Evolutionary conservation across 92 coral and sea anemone genomes (phyloP), one percentile per base, ranked within the genome.

Genomic region (Porites cylindrica): DNA sequence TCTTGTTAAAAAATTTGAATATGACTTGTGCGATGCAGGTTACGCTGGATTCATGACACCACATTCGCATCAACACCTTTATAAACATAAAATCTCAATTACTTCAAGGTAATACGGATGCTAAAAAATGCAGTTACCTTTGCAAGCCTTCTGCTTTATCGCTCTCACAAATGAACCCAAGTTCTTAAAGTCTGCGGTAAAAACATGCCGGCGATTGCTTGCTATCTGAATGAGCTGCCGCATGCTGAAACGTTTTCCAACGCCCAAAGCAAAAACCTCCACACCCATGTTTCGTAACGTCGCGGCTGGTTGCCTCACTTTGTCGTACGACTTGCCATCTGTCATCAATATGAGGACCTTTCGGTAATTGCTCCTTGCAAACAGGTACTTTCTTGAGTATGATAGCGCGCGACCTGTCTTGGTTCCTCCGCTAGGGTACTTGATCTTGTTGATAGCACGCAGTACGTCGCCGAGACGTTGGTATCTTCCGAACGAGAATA

Each of bases 381-480:
- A 93, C 10, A 96, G 83, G 51, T 77, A 83, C 70, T 79, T 86
- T 61, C 89, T 87, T 56, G 93, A 78, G 80, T 56, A 91, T 23
- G 43, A 77, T 1, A 96, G 93, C 6, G 96, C 98, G 32, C 23
- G 51, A 4, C 98, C 99, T 18, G 98, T 96, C 67, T 87, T 90
- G 18, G 99, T 96, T 75, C 96, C 96, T n/a, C 97, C 93, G 11
- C 92, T 77, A 10, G 97, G 98, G 76, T 95, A 96, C 74, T 88
- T 82, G 54, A 91, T 85, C 54, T 71, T 64, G 67, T 79, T 93
- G 19, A 93, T 93, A 1, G 83, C 93, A n/a, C 93, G 74, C 65
- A 77, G 69, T 67, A 93, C 76, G 21, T 81, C 70, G 53, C 81
- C 23, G 21, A 78, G 66, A 65, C 85, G 53, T 17, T 32, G 75